Evolutionary conservation across 2,113 vertebrate genomes (phyloP).

Genomic region (Microcebus jonahi): DNA sequence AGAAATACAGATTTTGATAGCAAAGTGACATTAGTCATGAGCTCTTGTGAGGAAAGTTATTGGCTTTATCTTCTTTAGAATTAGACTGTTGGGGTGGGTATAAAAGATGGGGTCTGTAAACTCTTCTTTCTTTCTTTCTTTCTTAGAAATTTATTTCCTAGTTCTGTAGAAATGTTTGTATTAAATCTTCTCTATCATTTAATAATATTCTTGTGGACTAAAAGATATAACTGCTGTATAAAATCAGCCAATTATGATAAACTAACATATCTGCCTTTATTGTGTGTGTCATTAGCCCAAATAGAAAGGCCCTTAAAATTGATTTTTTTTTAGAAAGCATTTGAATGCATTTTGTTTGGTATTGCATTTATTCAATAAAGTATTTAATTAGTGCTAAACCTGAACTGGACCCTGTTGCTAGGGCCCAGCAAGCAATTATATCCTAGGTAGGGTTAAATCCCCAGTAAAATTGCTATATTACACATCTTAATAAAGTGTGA

Average conservation of each 20-base stretch:
- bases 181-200: constrained; percentile 99
- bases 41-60: constrained; percentile 91
- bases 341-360: too few species aligned
- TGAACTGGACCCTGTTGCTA: constrained; percentile 90
- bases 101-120: constrained; percentile 97
- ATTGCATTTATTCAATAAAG: too few species aligned
- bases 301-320: too few species aligned
- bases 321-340: too few species aligned
- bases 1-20: constrained; percentile 93
- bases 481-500: constrained; percentile 68
- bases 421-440: constrained; percentile 90
- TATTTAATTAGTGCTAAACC: too few species aligned
- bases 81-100: constrained; percentile 93
- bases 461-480: constrained; percentile 91
- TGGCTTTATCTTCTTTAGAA: constrained; percentile 91
- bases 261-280: constrained; percentile 92
- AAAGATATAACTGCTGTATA: constrained; percentile 99
- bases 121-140: constrained; percentile 86
- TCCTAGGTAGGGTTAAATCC: constrained; percentile 88
- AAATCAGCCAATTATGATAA: constrained; percentile 99
- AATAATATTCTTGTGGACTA: constrained; percentile 99
- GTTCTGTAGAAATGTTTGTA: constrained; percentile 94
- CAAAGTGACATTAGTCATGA: constrained; percentile 89
- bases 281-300: too few species aligned
- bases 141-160: constrained; percentile 96